phyloP scores from a whole-genome alignment of 2,888 invertebrate genomes.

The Heteromurus nitidus region DNA sequence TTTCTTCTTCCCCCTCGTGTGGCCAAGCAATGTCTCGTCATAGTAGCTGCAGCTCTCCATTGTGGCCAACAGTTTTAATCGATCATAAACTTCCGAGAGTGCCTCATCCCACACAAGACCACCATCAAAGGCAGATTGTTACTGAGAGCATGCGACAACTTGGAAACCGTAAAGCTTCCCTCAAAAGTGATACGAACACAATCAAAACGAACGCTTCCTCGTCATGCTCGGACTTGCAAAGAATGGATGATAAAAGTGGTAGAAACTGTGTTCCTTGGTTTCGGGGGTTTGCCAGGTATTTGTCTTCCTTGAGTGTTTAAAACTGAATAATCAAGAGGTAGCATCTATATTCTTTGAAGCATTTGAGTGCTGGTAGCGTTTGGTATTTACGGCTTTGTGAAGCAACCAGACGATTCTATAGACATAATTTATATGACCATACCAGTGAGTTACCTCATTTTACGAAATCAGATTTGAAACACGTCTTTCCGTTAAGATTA shows the following conservation, averaged over 20 bases:
- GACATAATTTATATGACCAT: too few species aligned
- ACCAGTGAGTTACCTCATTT: constrained; percentile 42
- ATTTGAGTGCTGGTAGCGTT: neutral
- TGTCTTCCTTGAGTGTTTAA: neutral
- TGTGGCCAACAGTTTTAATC: constrained; percentile 48
- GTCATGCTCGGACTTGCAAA: constrained; percentile 41
- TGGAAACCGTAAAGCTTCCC: constrained; percentile 48
- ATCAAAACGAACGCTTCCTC: constrained; percentile 20
- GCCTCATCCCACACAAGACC: constrained; percentile 33
- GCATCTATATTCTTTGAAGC: too few species aligned
- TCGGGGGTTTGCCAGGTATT: constrained; percentile 61
- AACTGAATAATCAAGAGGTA: neutral
- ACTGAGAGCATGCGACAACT: constrained; percentile 51
- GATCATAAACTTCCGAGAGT: constrained; percentile 61
- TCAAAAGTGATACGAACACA: constrained; percentile 5
- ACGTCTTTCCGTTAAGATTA: constrained; percentile 34
- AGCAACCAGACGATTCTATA: too few species aligned
- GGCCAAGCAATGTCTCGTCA: constrained; percentile 22
- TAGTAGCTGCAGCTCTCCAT: constrained; percentile 7
- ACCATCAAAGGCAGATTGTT: constrained; percentile 40
- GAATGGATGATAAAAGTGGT: constrained; percentile 31
- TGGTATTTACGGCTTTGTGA: neutral
- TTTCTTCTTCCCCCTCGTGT: constrained; percentile 16
- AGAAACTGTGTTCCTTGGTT: constrained; percentile 52
- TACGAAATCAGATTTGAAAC: constrained; percentile 32